Evolutionary conservation across 2,797 vertebrate genomes (phyloP), one percentile per base, ranked within the genome.

Genomic region (Prunella strophiata): DNA sequence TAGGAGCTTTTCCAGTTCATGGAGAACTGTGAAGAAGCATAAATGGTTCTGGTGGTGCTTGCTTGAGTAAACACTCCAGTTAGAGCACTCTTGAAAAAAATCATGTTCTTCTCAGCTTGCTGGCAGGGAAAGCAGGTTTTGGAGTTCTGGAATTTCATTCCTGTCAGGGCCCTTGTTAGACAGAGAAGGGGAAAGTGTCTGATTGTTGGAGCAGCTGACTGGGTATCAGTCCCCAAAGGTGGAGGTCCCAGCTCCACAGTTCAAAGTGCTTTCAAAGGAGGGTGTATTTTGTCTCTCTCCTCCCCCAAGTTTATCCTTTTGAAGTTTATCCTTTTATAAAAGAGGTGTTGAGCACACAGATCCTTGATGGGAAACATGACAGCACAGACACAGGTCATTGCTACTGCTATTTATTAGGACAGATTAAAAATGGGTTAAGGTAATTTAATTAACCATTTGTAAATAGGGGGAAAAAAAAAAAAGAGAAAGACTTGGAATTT

Each of bases 61-160:
- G 21, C 72, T 82, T 85, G 81, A 91, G 72, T 55, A 89, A 96
- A 87, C 82, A 88, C 91, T 94, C 66, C 68, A 93, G 73, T 65
- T 63, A 66, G 71, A 95, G 89, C 85, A 63, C 92, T 66, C 82
- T 89, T 79, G 78, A 81, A 78, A 61, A 77, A 62, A 62, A n/a
- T 29, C 16, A 19, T 72, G 34, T 73, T 93, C 51, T 42, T 73
- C 66, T 85, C 52, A 83, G 52, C 72, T 73, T 85, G 58, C 43
- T 83, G 82, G 47, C 76, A 32, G 48, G 73, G 82, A 77, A 70
- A 73, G 76, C 45, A 72, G 29, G 51, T 63, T 94, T 83, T 20
- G 68, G 85, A 85, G 27, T 87, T 72, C 16, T 61, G 83, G 52
- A 52, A 71, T 85, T 68, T 84, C 50, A 14, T 67, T 79, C 30